Evolutionary conservation across 2,888 invertebrate species (phyloP), one percentile per base, ranked within the genome.

Genomic region (Fabriciana adippe): DNA sequence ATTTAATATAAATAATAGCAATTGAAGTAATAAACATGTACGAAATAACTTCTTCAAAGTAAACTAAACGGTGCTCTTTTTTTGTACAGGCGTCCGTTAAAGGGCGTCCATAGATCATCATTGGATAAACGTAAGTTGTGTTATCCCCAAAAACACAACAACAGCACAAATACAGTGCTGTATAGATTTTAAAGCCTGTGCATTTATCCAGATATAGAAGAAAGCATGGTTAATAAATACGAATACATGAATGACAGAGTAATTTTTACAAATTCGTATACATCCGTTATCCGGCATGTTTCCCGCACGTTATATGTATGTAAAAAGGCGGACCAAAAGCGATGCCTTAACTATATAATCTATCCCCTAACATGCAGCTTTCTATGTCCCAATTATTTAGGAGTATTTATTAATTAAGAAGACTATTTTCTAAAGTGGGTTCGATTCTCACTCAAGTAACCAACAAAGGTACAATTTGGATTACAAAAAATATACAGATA

Each of bases 101-200:
- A 91, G 91, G 91, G 84, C 90, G 91, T 86, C 84, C 86, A 81
- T 91, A 91, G 87, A 85, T 85, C 89, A 87, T 78, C 90, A 89
- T 85, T 87, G 93, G 93, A 93, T 91, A 82, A 85, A 87, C 87
- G 93, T 94, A 93, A 93, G 94, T 93, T 70, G 74, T 72, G 73
- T 76, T 72, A 63, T 72, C 75, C 74, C 62, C 53, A 41, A 67
- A 64, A 61, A 70, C 63, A 68, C 60, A 72, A 67, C 79, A 76
- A 85, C 78, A 81, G 86, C 87, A 89, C 86, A 76, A 67, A 80
- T 79, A 80, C 87, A 78, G 85, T 90, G 77, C 74, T 75, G 75
- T 15, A 57, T 65, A 68, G 59, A 69, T 53, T 13, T 48, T 57
- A 55, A 50, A 67, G 53, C 59, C 57, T 31, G 60, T 62, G 60